Evolutionary conservation across 2,888 invertebrate species (phyloP), one percentile per base, ranked within the genome.

Genomic region (Drosophila neutralis): DNA sequence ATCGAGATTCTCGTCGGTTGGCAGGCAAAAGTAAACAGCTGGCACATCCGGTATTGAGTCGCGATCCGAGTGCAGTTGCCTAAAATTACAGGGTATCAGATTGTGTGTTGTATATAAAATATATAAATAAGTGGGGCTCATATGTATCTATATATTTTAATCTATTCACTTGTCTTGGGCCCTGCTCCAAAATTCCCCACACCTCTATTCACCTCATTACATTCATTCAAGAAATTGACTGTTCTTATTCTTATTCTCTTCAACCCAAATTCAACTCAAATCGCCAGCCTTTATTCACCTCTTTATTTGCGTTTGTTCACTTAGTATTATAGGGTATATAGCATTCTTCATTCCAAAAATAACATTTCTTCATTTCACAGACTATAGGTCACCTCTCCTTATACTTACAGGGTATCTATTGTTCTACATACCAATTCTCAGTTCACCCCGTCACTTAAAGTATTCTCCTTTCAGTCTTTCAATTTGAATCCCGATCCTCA

Each of bases 41-140:
- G 99, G 99, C 3, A 99, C 99, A 94, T 99, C 99, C 8, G 99
- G 98, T 89, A 99, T 98, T n/a, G 96, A 95, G 92, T 97, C 97
- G 69, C 97, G 94, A 91, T 97, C 97, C 10, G 97, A 97, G 93
- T 98, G 98, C 61, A 98, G 93, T 92, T 97, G 96, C 40, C 97
- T 97, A 93, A 13, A 94, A 90, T 74, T 24, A 8, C 1, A 18
- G 10, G 15, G 11, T 13, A 33, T 52, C 8, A 7, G 18, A 11
- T 21, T 18, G 21, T 21, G 13, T 45, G 27, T 13, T 13, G 21
- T 21, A 21, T 21, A 13, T 13, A 13, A 21, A 8, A 1, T 21
- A 7, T 21, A 1, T 45, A 4, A 4, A 4, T 13, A 21, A 42
- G 2, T 21, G 6, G 21, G 2, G 21, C 2, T 21, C 42, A 42